Base-by-base conservation (phyloP, 2,888 invertebrate species). In the Mythimna lalbum region DNA sequence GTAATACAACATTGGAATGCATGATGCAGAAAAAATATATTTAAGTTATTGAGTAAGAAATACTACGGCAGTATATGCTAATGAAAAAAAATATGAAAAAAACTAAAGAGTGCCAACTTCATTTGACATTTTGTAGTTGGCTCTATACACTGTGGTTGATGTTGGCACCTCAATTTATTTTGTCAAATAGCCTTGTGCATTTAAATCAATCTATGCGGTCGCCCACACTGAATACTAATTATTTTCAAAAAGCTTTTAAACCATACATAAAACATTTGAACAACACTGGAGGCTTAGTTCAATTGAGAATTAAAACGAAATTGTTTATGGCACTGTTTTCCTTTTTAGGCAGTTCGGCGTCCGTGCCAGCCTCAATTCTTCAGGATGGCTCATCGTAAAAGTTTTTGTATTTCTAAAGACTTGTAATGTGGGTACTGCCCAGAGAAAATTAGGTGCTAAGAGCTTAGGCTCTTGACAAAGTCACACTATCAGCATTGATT, bases 301-400 rank as follows among this genome's bases (percentile, higher is more conserved):
- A 64, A 61, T 65, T 21, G 64, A 69, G 67, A 73, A 73, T 75
- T 75, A 81, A 62, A 77, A 69, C 61, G 36, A 69, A 64, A 60
- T 67, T 55, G 64, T 56, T 69, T 88, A 88, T 88, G 88, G 88
- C 88, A 88, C 88, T 81, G 67, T 78, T 72, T 80, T 78, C 31
- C 62, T 75, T 75, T 67, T 62, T 39, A 56, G 53, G 56, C 63
- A 77, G 52, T 53, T 66, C 57, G 56, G 60, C 57, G 31, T 63
- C 43, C 19, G 17, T 62, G 56, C 65, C 78, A 67, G 69, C 49
- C 50, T 73, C 55, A 60, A 69, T 74, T 65, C 55, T 17, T 60
- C 6, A 65, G 59, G 66, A 60, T 63, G 53, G 57, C 21, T 78
- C 33, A 64, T 31, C n/a, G 36, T 47, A 14, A 49, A 63, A 66